phyloP scores from a whole-genome alignment of 1,140 invertebrate genomes.

The Brachystomella parvula region DNA sequence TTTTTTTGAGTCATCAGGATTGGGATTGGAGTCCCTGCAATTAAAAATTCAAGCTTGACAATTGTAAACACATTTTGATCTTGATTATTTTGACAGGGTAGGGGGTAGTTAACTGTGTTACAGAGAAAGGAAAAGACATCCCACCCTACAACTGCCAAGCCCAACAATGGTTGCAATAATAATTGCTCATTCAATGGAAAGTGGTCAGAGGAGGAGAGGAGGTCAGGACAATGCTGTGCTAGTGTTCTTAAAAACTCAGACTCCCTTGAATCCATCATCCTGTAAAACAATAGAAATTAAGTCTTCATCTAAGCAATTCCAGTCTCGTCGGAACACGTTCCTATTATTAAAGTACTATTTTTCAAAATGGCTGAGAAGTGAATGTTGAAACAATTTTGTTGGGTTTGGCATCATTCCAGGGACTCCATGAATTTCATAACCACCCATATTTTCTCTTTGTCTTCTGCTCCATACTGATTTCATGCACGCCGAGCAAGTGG shows the following conservation, averaged over 20 bases:
- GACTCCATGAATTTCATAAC: too few species aligned
- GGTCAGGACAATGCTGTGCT: not conserved
- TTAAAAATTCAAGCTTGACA: not conserved
- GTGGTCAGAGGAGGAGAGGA: not conserved
- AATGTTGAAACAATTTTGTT: too few species aligned
- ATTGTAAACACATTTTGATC: too few species aligned
- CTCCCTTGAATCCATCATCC: not conserved
- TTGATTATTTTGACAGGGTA: too few species aligned
- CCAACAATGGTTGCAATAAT: not conserved
- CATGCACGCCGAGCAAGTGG: not conserved
- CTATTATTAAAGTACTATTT: not conserved
- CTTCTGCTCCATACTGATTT: not conserved
- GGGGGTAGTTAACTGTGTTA: too few species aligned
- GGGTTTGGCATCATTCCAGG: too few species aligned
- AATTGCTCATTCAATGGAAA: slow-evolving; percentile 2
- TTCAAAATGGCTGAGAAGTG: too few species aligned
- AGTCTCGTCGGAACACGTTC: too few species aligned
- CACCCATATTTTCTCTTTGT: too few species aligned
- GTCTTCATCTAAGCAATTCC: not conserved
- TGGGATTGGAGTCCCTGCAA: not conserved
- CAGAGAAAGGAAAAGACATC: not conserved
- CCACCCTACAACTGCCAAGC: not conserved
- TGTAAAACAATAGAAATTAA: not conserved
- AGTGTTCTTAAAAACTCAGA: not conserved
- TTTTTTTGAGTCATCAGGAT: too few species aligned